These are phyloP conservation scores for Protonibea diacanthus DNA, from an alignment of 2,797 vertebrate species.

Conservation along the genomic window DNA sequence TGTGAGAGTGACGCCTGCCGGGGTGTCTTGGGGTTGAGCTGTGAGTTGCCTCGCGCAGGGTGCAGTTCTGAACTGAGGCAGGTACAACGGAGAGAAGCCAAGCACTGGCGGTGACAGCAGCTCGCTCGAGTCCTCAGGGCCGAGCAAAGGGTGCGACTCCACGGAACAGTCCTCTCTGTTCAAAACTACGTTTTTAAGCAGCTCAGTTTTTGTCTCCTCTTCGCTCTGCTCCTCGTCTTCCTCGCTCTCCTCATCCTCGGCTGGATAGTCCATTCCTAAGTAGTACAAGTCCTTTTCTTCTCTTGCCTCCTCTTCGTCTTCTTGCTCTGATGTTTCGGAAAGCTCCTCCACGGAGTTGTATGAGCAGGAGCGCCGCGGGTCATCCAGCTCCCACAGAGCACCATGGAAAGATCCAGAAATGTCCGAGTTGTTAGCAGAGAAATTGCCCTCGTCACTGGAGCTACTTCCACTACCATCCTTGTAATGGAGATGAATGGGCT, in stretches of 20 bases:
- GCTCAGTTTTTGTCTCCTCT: slow-evolving; percentile 46
- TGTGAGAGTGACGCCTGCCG: slow-evolving; percentile 37
- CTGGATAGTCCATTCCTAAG: slow-evolving; percentile 79
- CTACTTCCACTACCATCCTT: slow-evolving; percentile 75
- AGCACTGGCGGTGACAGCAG: slow-evolving; percentile 15
- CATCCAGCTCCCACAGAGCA: slow-evolving; percentile 86
- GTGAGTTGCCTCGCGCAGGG: slow-evolving; percentile 69
- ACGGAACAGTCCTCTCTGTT: slow-evolving; percentile 55
- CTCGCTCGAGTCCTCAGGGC: slow-evolving; percentile 42
- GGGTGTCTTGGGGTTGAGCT: slow-evolving; percentile 65
- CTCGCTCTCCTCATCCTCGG: slow-evolving; percentile 76
- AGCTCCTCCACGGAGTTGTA: slow-evolving; percentile 89
- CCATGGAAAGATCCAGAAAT: slow-evolving; percentile 82
- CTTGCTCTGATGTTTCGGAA: slow-evolving; percentile 86
- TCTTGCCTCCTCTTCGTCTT: slow-evolving; percentile 63
- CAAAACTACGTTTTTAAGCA: slow-evolving; percentile 69
- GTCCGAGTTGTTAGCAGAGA: slow-evolving; percentile 83
- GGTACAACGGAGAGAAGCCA: slow-evolving; percentile 82
- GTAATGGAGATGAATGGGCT: slow-evolving; percentile 54
- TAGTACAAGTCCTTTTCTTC: slow-evolving; percentile 84
- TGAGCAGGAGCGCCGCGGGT: slow-evolving; percentile 78
- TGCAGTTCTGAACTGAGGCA: slow-evolving; percentile 91
- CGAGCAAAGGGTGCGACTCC: slow-evolving; percentile 73
- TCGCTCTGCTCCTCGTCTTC: slow-evolving; percentile 60
- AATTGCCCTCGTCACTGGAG: slow-evolving; percentile 84